Conservation (phyloP, 2,888 invertebrate genomes). For the Dicycla oo region DNA sequence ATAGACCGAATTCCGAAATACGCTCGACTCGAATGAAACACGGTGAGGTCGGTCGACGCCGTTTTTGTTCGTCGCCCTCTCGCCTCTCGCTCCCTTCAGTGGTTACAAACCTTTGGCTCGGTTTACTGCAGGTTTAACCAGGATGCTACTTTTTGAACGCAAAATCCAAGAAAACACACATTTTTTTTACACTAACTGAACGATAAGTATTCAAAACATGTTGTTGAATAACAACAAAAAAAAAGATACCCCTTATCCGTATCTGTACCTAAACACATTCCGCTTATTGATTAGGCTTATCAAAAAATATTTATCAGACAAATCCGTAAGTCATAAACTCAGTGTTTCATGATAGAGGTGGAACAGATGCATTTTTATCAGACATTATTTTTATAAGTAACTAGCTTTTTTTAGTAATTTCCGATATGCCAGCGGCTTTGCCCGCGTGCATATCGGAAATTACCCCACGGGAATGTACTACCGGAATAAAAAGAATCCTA, state of each 20-base stretch:
- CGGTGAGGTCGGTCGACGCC: conserved; percentile 79
- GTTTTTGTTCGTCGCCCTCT: conserved; percentile 85
- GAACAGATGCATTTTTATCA: conserved; percentile 17
- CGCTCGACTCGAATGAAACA: conserved; percentile 76
- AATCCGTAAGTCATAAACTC: conserved; percentile 16
- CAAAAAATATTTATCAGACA: conserved; percentile 31
- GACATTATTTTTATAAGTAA: neutral
- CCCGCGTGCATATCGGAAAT: no score
- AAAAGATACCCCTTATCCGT: conserved; percentile 28
- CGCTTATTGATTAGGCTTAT: conserved; percentile 28
- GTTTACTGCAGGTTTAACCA: conserved; percentile 7
- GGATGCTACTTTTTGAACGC: neutral
- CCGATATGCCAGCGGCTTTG: no score
- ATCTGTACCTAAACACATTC: conserved; percentile 7
- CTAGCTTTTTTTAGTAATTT: no score
- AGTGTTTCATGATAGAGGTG: conserved; percentile 8
- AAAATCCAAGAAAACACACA: neutral
- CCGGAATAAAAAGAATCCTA: no score
- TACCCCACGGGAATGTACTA: no score
- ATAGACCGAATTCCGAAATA: conserved; percentile 84
- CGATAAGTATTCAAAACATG: neutral
- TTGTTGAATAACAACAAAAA: conserved; percentile 40
- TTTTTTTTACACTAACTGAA: conserved; percentile 3
- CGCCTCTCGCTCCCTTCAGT: conserved; percentile 82
- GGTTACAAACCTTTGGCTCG: conserved; percentile 74